Evolutionary conservation across 1,140 invertebrate species (phyloP).

Genomic region (Alviniconcha marisindica): DNA sequence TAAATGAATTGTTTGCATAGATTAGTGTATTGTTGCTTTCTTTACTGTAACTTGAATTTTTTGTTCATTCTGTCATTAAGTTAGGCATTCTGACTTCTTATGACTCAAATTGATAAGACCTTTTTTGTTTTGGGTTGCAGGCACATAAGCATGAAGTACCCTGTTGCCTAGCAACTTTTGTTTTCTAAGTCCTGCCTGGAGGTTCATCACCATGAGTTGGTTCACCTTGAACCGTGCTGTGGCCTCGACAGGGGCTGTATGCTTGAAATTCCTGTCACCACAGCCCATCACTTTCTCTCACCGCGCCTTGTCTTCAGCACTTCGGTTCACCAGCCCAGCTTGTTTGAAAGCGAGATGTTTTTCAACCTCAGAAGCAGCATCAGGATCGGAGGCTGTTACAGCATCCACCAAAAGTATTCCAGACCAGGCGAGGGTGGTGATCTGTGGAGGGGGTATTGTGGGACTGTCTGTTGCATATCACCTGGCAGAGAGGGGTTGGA

Average conservation of each 20-base stretch:
- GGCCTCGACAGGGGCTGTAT: neutral
- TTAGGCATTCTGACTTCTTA: too few relatives aligned
- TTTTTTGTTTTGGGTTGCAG: too few relatives aligned
- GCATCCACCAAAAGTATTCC: conserved; percentile 55
- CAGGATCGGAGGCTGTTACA: neutral
- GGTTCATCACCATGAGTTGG: conserved; percentile 21
- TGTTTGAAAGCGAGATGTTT: neutral
- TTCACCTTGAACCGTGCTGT: neutral
- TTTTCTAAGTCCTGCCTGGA: too few relatives aligned
- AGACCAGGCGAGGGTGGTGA: conserved; percentile 80
- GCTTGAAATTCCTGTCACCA: neutral
- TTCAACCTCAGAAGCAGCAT: neutral
- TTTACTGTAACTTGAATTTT: too few relatives aligned
- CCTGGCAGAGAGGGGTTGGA: conserved; percentile 88
- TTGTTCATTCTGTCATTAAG: too few relatives aligned
- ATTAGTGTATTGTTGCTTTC: too few relatives aligned
- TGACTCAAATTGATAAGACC: too few relatives aligned
- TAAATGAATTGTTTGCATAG: too few relatives aligned
- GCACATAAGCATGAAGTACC: too few relatives aligned
- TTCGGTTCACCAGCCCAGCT: neutral
- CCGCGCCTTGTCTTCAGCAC: neutral
- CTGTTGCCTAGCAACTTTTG: too few relatives aligned
- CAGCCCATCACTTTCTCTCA: neutral
- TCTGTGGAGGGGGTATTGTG: conserved; percentile 96
- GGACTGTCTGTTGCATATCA: conserved; percentile 97